Evolutionary conservation across 2,113 vertebrate genomes (phyloP).

Genomic region (Hiodon tergisus): DNA sequence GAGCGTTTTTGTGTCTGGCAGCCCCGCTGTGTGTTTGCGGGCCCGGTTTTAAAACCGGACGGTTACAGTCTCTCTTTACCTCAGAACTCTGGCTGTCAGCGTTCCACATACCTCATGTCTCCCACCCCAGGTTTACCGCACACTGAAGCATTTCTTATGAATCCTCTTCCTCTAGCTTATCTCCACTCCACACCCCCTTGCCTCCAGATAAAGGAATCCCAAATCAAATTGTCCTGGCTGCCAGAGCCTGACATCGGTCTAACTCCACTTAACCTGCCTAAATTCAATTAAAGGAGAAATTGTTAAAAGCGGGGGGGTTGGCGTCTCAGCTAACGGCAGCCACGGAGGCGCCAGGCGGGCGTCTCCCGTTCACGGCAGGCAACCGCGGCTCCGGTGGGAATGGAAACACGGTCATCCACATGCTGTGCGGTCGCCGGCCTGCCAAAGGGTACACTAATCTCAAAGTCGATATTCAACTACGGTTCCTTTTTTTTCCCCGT

Average conservation of each 20-base stretch:
- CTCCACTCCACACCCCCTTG: background rate
- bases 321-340: background rate
- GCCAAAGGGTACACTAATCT: too few species aligned
- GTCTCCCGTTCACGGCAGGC: too few species aligned
- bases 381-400: too few species aligned
- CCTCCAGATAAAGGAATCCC: constrained; percentile 25
- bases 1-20: background rate
- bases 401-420: too few species aligned
- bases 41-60: too few species aligned
- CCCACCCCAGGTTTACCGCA: background rate
- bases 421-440: too few species aligned
- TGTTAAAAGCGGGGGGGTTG: background rate
- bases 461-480: too few species aligned
- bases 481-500: too few species aligned
- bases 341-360: background rate
- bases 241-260: constrained; percentile 31
- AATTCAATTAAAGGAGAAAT: constrained; percentile 30
- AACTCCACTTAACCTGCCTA: constrained; percentile 23
- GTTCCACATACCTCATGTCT: background rate
- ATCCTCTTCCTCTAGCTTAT: constrained; percentile 6
- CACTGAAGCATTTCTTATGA: background rate
- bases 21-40: background rate
- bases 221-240: constrained; percentile 23
- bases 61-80: background rate
- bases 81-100: background rate